phyloP scores from a whole-genome alignment of 2,888 invertebrate species.

The Heteromurus nitidus region DNA sequence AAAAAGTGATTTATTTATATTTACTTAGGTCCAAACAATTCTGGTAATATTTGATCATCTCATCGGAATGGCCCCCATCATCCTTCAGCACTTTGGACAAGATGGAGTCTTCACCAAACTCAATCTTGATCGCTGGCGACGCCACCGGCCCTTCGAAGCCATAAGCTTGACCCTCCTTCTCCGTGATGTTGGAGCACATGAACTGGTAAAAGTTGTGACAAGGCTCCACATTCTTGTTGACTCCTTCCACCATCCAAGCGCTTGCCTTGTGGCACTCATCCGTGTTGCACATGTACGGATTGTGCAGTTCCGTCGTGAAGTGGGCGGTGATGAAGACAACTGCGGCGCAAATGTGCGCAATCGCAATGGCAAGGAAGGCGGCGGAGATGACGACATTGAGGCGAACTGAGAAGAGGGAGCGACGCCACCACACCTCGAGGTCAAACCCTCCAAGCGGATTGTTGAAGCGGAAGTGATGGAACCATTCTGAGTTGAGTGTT shows the following conservation, averaged over 20 bases:
- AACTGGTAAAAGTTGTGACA: slow-evolving; percentile 62
- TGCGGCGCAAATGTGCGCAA: background rate
- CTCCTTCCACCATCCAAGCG: slow-evolving; percentile 27
- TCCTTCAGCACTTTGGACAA: too few species aligned
- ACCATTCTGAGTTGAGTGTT: background rate
- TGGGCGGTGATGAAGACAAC: background rate
- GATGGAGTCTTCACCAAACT: slow-evolving; percentile 1
- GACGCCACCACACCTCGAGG: slow-evolving; percentile 46
- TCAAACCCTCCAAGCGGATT: slow-evolving; percentile 13
- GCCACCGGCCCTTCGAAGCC: too few species aligned
- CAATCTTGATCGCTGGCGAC: slow-evolving; percentile 3
- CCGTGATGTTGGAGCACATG: slow-evolving; percentile 44
- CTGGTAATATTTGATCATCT: background rate
- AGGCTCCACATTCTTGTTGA: slow-evolving; percentile 45
- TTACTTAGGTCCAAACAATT: too few species aligned
- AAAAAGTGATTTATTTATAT: too few species aligned
- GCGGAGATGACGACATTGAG: background rate
- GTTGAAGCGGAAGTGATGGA: background rate
- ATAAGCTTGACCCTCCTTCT: background rate
- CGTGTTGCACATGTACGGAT: slow-evolving; percentile 23
- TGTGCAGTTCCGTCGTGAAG: background rate
- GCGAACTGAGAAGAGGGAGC: background rate
- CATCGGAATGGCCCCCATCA: background rate
- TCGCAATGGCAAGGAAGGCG: background rate
- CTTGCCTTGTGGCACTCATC: slow-evolving; percentile 11